A percentile compares a stretch with the other conserved stretches of the same genome.
These are phyloP conservation scores for Heliconius eleuchia DNA, from an alignment of 1,140 invertebrate species.

Conservation along the genomic window DNA sequence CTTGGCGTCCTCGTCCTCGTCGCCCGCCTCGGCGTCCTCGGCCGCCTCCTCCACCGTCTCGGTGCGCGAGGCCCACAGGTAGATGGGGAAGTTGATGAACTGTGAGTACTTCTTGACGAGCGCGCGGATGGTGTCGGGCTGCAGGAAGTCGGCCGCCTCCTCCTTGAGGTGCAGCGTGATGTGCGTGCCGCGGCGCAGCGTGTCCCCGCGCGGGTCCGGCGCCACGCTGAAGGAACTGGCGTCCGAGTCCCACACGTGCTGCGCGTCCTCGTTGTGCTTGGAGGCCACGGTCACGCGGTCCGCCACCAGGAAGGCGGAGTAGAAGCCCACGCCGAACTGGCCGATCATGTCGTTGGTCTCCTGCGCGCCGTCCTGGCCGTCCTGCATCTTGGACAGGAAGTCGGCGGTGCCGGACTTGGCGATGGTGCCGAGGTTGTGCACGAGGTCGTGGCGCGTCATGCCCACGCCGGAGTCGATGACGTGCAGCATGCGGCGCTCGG, in stretches of 20 bases:
- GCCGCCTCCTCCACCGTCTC: constrained; percentile 91
- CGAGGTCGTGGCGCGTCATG: constrained; percentile 97
- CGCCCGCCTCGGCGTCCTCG: constrained; percentile 76
- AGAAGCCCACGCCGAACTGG: constrained; percentile 98
- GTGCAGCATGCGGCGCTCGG: constrained; percentile 96
- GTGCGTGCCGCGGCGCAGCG: constrained; percentile 93
- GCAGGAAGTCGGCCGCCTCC: constrained; percentile 97
- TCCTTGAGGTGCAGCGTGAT: constrained; percentile 95
- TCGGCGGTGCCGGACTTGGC: constrained; percentile 99
- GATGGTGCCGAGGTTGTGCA: constrained; percentile 99
- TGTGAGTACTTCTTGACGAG: constrained; percentile 99
- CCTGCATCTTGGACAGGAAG: constrained; percentile 95
- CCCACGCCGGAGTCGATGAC: constrained; percentile 99
- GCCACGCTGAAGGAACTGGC: constrained; percentile 92
- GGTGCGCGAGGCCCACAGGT: constrained; percentile 96
- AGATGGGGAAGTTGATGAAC: constrained; percentile 99
- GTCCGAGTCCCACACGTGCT: constrained; percentile 99
- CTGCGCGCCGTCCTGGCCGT: constrained; percentile 50
- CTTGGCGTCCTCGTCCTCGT: constrained; percentile 83
- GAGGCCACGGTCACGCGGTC: constrained; percentile 95
- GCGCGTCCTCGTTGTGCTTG: constrained; percentile 97
- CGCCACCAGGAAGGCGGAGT: constrained; percentile 98
- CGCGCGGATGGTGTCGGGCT: constrained; percentile 93
- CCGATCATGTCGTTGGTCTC: constrained; percentile 91
- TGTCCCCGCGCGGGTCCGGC: constrained; percentile 96